Percentiles rank a stretch among this genome's conserved stretches.
These are phyloP conservation scores for Gastrophryne carolinensis DNA, from an alignment of 2,797 vertebrate genomes.

Conservation along the genomic window DNA sequence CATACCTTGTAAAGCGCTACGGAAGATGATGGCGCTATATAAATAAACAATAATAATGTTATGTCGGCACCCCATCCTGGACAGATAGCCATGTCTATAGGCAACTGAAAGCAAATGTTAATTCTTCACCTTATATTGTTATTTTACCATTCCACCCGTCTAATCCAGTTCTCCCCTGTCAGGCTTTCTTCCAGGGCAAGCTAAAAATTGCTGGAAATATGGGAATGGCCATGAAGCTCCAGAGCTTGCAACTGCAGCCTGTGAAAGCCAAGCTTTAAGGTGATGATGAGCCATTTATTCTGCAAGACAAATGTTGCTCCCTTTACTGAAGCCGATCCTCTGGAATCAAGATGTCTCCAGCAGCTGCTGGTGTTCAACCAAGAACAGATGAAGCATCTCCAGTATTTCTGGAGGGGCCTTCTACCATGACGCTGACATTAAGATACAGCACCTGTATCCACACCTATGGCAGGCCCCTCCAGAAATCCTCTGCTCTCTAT, in stretches of 20 bases:
- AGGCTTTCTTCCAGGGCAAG: conserved; percentile 95
- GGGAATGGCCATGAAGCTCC: conserved; percentile 92
- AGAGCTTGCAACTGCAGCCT: conserved; percentile 82
- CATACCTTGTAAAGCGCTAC: too few species aligned
- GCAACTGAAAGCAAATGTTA: too few species aligned
- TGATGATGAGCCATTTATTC: not conserved
- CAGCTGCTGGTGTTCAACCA: not conserved
- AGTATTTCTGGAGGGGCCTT: not conserved
- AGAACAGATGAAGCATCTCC: not conserved
- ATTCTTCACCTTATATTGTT: too few species aligned
- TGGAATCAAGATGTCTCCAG: not conserved
- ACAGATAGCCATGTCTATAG: too few species aligned
- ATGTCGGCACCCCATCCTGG: too few species aligned
- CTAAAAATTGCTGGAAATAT: conserved; percentile 91
- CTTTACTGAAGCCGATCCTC: not conserved
- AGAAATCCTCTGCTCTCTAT: not conserved
- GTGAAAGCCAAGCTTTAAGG: conserved; percentile 88
- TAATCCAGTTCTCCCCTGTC: conserved; percentile 9
- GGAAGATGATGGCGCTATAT: too few species aligned
- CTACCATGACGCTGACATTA: not conserved
- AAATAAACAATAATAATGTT: too few species aligned
- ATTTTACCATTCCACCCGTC: too few species aligned
- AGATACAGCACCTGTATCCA: not conserved
- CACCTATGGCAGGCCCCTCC: not conserved
- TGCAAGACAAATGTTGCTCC: not conserved